These are phyloP conservation scores for Drosophila nr. medialis DNA, from an alignment of 2,888 invertebrate genomes.

Conservation along the genomic window DNA sequence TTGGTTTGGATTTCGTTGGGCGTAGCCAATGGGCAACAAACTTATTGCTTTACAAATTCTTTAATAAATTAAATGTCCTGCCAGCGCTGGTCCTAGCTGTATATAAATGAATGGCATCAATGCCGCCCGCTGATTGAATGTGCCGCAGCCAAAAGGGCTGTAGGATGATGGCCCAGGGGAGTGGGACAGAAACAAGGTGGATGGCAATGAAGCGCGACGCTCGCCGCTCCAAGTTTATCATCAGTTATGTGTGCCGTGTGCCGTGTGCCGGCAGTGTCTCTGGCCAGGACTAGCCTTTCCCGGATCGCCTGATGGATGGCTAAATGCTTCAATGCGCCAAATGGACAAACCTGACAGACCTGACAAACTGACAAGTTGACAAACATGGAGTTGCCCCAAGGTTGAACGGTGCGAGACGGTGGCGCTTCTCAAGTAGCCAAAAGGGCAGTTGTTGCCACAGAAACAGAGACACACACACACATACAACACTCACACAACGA, in stretches of 20 bases:
- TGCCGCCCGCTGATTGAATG: constrained; percentile 49
- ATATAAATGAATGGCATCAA: constrained; percentile 53
- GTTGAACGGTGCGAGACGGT: not conserved
- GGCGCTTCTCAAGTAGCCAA: constrained; percentile 50
- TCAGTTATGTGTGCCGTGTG: constrained; percentile 59
- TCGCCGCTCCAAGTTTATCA: constrained; percentile 67
- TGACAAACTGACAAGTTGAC: constrained; percentile 52
- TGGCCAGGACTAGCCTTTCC: constrained; percentile 11
- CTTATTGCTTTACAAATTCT: constrained; percentile 80
- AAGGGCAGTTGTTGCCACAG: constrained; percentile 22
- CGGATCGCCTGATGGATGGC: constrained; percentile 67
- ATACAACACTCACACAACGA: constrained; percentile 7
- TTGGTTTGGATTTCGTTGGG: constrained; percentile 8
- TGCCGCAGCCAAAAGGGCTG: not conserved
- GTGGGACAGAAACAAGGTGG: not conserved
- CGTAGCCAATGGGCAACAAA: constrained; percentile 54
- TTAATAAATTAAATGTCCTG: constrained; percentile 78
- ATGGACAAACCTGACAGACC: constrained; percentile 51
- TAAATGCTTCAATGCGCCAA: constrained; percentile 63
- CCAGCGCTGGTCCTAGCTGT: constrained; percentile 27
- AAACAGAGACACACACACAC: constrained; percentile 12
- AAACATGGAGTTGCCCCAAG: constrained; percentile 24
- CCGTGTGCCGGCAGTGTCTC: constrained; percentile 18
- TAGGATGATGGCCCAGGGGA: not conserved
- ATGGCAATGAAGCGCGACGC: constrained; percentile 9